Evolutionary conservation across 2,113 vertebrate species (phyloP).

Genomic region (Engystomops pustulosus): DNA sequence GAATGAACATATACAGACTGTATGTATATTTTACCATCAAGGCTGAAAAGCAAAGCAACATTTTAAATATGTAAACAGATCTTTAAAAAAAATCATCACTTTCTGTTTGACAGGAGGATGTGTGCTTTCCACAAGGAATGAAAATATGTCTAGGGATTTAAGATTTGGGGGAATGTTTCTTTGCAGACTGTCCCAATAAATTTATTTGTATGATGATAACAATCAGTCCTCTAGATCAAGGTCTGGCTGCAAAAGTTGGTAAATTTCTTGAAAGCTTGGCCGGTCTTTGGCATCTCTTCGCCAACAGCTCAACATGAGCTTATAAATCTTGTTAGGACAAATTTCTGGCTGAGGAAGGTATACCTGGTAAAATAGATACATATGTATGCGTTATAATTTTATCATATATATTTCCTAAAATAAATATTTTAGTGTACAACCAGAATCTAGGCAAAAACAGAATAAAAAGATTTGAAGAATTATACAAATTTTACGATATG

Average conservation of each 20-base stretch:
- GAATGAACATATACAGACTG: background rate
- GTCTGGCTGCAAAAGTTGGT: constrained; percentile 74
- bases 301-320: constrained; percentile 96
- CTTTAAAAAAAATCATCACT: background rate
- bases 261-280: constrained; percentile 92
- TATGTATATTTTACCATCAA: background rate
- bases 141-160: background rate
- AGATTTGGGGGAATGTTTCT: background rate
- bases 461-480: background rate
- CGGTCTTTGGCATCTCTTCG: constrained; percentile 92
- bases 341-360: constrained; percentile 88
- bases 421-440: background rate
- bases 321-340: constrained; percentile 88
- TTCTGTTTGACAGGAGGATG: background rate
- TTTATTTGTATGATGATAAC: background rate
- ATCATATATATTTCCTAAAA: too few relatives aligned
- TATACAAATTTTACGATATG: background rate
- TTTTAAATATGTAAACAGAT: constrained; percentile 3
- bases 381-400: background rate
- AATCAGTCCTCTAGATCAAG: constrained; percentile 12
- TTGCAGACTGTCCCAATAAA: background rate
- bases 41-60: background rate
- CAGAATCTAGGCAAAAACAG: background rate
- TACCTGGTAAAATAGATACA: constrained; percentile 72
- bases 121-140: background rate